Percentiles rank a stretch among this genome's conserved stretches.
Conservation (phyloP, 2,888 invertebrate species). For the Meandrusa payeni region DNA sequence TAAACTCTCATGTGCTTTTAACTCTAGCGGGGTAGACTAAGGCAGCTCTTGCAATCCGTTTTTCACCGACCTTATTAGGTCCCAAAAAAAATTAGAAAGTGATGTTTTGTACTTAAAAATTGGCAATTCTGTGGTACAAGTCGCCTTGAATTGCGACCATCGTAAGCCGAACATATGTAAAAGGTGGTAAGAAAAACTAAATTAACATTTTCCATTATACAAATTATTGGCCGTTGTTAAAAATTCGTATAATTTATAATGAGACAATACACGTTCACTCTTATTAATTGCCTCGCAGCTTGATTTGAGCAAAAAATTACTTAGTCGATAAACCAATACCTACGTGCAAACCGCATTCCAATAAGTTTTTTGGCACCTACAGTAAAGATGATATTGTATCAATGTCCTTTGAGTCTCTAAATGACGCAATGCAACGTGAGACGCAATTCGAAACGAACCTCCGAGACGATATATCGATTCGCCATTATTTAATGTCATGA, state of each 20-base stretch:
- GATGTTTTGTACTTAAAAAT: no score
- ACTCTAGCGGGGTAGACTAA: no score
- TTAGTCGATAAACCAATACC: slow-evolving; percentile 26
- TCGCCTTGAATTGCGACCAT: no score
- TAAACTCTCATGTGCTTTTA: no score
- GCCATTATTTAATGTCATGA: slow-evolving; percentile 24
- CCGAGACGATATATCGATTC: slow-evolving; percentile 22
- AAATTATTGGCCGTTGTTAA: background rate
- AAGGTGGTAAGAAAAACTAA: no score
- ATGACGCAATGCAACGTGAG: slow-evolving; percentile 56
- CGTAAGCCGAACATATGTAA: no score
- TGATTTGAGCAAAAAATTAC: slow-evolving; percentile 16
- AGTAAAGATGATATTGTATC: slow-evolving; percentile 44
- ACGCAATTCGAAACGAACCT: slow-evolving; percentile 30
- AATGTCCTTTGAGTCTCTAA: slow-evolving; percentile 40
- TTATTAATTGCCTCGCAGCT: slow-evolving; percentile 12
- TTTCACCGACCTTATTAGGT: no score
- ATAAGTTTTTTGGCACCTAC: slow-evolving; percentile 56
- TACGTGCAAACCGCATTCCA: slow-evolving; percentile 56
- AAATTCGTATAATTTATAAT: slow-evolving; percentile 17
- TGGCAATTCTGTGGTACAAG: no score
- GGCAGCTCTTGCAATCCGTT: no score
- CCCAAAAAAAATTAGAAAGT: no score
- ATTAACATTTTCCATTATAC: no score
- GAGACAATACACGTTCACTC: background rate